A percentile compares a stretch with the other conserved stretches of the same genome.
Conservation (phyloP, 2,888 invertebrate genomes). For the Pomacea canaliculata region DNA sequence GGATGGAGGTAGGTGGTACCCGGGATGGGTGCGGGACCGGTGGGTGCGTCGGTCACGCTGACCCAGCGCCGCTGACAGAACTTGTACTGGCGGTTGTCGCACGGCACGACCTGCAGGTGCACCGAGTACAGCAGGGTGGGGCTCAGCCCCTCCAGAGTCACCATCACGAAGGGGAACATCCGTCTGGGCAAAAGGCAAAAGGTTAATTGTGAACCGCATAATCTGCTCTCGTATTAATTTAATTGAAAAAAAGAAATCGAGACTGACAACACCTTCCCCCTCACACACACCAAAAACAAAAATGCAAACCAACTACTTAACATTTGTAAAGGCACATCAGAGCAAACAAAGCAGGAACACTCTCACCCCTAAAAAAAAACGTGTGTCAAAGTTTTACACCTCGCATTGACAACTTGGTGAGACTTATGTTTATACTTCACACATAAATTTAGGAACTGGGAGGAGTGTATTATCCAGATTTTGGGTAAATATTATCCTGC, state of each 20-base stretch:
- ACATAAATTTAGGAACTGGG: too few relatives aligned
- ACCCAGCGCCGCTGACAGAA: slow-evolving; percentile 45
- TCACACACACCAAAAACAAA: neutral
- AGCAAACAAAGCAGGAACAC: too few relatives aligned
- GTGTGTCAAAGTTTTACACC: too few relatives aligned
- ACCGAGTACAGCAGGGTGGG: slow-evolving; percentile 34
- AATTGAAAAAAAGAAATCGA: neutral
- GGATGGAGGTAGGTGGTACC: slow-evolving; percentile 63
- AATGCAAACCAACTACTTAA: neutral
- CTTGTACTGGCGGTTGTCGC: slow-evolving; percentile 46
- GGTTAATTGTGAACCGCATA: too few relatives aligned
- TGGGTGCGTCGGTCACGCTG: slow-evolving; percentile 41
- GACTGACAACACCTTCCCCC: neutral
- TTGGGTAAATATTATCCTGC: too few relatives aligned
- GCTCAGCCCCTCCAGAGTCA: slow-evolving; percentile 39
- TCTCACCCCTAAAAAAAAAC: too few relatives aligned
- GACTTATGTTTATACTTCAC: too few relatives aligned
- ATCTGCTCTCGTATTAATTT: too few relatives aligned
- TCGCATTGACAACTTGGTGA: too few relatives aligned
- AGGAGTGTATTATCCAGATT: too few relatives aligned
- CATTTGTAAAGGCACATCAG: too few relatives aligned
- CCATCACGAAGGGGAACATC: slow-evolving; percentile 49
- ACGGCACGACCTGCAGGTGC: slow-evolving; percentile 40
- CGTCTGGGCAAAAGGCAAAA: slow-evolving; percentile 36
- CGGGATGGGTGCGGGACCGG: slow-evolving; percentile 30